Evolutionary conservation across 2,888 invertebrate species (phyloP).

Genomic region (Ptilodon capucinus): DNA sequence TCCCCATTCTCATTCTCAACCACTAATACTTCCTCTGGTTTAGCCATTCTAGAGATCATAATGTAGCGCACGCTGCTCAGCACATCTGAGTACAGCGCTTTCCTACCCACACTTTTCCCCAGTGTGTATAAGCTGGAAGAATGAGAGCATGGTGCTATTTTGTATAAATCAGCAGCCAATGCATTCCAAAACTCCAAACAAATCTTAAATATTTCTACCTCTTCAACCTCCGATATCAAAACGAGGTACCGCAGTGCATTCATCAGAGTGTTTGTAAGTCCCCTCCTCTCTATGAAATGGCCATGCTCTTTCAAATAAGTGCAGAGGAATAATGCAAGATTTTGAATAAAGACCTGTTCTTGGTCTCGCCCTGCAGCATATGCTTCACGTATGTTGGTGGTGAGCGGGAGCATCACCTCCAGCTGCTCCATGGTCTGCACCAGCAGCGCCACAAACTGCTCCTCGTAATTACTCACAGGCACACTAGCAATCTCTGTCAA

Average conservation of each 20-base stretch:
- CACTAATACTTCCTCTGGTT: slow-evolving; percentile 99
- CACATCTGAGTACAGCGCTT: slow-evolving; percentile 90
- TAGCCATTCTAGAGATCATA: slow-evolving; percentile 99
- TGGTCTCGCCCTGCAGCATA: slow-evolving; percentile 97
- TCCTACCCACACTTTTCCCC: slow-evolving; percentile 80
- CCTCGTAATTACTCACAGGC: slow-evolving; percentile 94
- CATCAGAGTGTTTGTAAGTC: slow-evolving; percentile 88
- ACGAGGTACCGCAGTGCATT: slow-evolving; percentile 94
- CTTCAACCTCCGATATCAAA: slow-evolving; percentile 98
- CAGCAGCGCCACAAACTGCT: slow-evolving; percentile 95
- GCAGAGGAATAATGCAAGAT: slow-evolving; percentile 97
- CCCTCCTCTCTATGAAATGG: slow-evolving; percentile 91
- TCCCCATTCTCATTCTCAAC: slow-evolving; percentile 99
- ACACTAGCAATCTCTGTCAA: slow-evolving; percentile 98
- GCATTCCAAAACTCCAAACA: slow-evolving; percentile 99
- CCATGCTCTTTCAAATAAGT: slow-evolving; percentile 98
- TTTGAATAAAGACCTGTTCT: slow-evolving; percentile 99
- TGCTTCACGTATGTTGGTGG: slow-evolving; percentile 96
- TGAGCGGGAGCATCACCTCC: slow-evolving; percentile 94
- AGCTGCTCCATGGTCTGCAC: slow-evolving; percentile 96
- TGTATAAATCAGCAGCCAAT: slow-evolving; percentile 95
- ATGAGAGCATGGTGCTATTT: slow-evolving; percentile 89
- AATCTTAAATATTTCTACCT: slow-evolving; percentile 99
- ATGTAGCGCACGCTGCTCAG: slow-evolving; percentile 95
- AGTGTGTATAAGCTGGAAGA: slow-evolving; percentile 65